Conservation (phyloP, 2,797 vertebrate genomes). For the Serranus cabrilla region DNA sequence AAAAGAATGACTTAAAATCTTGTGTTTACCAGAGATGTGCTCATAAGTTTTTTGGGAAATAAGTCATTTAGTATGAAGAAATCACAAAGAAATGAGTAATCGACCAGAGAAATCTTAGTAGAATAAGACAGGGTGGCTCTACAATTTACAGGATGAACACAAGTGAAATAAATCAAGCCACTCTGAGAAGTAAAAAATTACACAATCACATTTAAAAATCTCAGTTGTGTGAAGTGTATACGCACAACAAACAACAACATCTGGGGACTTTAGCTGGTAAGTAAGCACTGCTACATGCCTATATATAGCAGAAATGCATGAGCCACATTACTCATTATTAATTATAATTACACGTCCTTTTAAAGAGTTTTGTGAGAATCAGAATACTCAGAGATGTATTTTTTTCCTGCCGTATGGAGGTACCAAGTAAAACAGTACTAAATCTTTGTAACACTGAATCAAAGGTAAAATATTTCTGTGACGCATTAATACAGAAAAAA, state of each 20-base stretch:
- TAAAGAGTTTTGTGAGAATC: constrained; percentile 10
- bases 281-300: constrained; percentile 78
- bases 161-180: background rate
- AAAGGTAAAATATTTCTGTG: constrained; percentile 19
- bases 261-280: constrained; percentile 29
- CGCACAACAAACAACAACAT: background rate
- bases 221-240: background rate
- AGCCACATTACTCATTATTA: constrained; percentile 34
- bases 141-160: background rate
- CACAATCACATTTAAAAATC: background rate
- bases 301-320: constrained; percentile 64
- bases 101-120: no score
- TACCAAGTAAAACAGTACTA: background rate
- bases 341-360: background rate
- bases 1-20: no score
- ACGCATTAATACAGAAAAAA: background rate
- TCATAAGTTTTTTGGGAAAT: no score
- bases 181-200: background rate
- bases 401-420: background rate
- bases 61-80: no score
- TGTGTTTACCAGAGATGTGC: no score
- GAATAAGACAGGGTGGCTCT: no score
- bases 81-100: no score
- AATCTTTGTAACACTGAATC: constrained; percentile 6
- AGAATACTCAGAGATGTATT: background rate